Percentiles rank a stretch among this genome's conserved stretches.
Conservation (phyloP, 1,140 invertebrate species). For the Mercenaria mercenaria region DNA sequence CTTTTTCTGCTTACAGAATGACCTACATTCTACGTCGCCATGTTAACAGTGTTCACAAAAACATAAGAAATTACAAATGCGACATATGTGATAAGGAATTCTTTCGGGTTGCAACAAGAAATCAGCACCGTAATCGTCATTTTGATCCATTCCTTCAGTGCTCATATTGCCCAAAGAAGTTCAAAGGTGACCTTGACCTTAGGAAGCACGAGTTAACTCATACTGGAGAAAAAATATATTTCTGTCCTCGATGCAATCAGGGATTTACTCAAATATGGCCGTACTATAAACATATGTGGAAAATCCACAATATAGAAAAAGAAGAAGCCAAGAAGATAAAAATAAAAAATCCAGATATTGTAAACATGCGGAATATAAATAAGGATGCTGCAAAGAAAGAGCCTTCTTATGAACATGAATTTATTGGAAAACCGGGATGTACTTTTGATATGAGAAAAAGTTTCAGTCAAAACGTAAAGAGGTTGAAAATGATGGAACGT, state of each 20-base stretch:
- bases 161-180: conserved; percentile 48
- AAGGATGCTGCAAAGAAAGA: neutral
- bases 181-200: conserved; percentile 50
- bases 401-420: neutral
- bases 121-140: conserved; percentile 34
- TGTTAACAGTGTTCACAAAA: conserved; percentile 28
- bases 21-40: conserved; percentile 43
- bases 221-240: conserved; percentile 53
- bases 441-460: neutral
- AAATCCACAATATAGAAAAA: conserved; percentile 49
- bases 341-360: conserved; percentile 51
- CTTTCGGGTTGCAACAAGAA: conserved; percentile 32
- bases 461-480: neutral
- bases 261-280: conserved; percentile 62
- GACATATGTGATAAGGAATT: conserved; percentile 42
- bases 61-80: conserved; percentile 32
- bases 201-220: conserved; percentile 60
- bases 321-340: conserved; percentile 54
- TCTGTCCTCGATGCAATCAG: conserved; percentile 42
- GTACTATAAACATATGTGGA: conserved; percentile 58
- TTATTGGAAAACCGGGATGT: neutral
- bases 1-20: conserved; percentile 40
- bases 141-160: conserved; percentile 42
- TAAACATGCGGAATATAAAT: conserved; percentile 51
- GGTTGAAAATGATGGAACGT: neutral